Percentiles rank a stretch among this genome's conserved stretches.
These are phyloP conservation scores for Tachysurus vachellii DNA, from an alignment of 2,113 vertebrate species.

Conservation along the genomic window DNA sequence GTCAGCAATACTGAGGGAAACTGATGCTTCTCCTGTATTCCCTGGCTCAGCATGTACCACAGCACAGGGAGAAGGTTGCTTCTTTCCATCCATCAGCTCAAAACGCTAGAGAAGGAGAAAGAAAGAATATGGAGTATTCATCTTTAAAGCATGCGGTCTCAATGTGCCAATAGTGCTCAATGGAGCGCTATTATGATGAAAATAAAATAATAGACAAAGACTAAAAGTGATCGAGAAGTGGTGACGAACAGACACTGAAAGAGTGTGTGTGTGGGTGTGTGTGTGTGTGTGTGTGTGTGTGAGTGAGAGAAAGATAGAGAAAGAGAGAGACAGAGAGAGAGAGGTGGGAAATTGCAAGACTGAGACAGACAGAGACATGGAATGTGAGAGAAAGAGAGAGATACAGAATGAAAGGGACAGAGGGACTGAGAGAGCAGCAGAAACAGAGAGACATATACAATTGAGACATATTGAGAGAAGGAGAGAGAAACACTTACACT, in stretches of 20 bases:
- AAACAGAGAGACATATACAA: background rate
- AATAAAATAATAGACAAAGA: background rate
- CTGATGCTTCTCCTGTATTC: slow-evolving; percentile 68
- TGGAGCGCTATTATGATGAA: background rate
- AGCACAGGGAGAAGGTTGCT: slow-evolving; percentile 60
- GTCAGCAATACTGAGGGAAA: slow-evolving; percentile 76
- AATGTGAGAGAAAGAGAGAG: background rate
- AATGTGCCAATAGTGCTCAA: too few species aligned
- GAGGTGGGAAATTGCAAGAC: background rate
- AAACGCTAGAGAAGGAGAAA: slow-evolving; percentile 77
- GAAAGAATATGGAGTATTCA: background rate
- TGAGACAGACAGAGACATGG: background rate
- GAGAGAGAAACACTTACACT: slow-evolving; percentile 73
- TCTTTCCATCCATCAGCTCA: slow-evolving; percentile 79
- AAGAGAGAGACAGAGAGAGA: background rate
- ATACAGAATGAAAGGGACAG: background rate
- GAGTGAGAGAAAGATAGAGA: background rate
- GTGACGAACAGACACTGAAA: background rate
- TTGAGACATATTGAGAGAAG: background rate
- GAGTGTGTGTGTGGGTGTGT: background rate
- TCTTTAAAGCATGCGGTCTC: background rate
- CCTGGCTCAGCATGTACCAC: slow-evolving; percentile 71
- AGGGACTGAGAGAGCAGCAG: background rate
- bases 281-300: background rate
- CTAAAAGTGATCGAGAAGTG: too few species aligned